These are phyloP conservation scores for Centruroides sculpturatus DNA, from an alignment of 1,140 invertebrate species.

Conservation along the genomic window DNA sequence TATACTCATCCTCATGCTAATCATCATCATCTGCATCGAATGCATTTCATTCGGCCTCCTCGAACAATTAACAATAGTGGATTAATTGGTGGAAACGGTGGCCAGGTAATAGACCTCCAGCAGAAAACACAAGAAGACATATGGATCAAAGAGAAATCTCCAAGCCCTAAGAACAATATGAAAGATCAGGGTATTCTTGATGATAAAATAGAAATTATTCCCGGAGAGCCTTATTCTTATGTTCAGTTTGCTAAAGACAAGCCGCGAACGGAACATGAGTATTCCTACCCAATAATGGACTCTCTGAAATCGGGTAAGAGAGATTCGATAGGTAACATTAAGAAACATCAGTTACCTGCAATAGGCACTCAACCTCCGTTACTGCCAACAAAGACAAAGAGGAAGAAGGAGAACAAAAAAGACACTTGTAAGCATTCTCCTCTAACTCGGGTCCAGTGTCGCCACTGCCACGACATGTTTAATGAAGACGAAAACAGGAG, in stretches of 20 bases:
- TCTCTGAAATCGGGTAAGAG: slow-evolving; percentile 20
- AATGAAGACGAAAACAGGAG: slow-evolving; percentile 58
- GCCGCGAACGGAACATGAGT: slow-evolving; percentile 50
- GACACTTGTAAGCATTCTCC: slow-evolving; percentile 12
- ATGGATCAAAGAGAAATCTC: slow-evolving; percentile 7
- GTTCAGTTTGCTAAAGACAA: slow-evolving; percentile 54
- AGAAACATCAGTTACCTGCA: slow-evolving; percentile 32
- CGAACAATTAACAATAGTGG: slow-evolving; percentile 5
- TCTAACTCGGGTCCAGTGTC: slow-evolving; percentile 25
- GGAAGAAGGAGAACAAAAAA: slow-evolving; percentile 12
- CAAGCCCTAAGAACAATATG: slow-evolving; percentile 4
- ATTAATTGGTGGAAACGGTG: not conserved
- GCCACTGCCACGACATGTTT: slow-evolving; percentile 35
- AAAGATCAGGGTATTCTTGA: slow-evolving; percentile 15
- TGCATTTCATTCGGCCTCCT: slow-evolving; percentile 31
- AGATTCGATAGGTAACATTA: slow-evolving; percentile 42
- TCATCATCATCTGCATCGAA: slow-evolving; percentile 34
- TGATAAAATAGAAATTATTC: slow-evolving; percentile 18
- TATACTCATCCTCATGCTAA: slow-evolving; percentile 22
- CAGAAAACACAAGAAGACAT: not conserved
- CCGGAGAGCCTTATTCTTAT: slow-evolving; percentile 43
- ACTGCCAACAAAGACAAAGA: slow-evolving; percentile 52
- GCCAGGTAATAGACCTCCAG: not conserved
- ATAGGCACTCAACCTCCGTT: slow-evolving; percentile 17
- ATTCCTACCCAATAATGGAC: slow-evolving; percentile 61